Percentiles rank a stretch among this genome's conserved stretches.
phyloP scores from a whole-genome alignment of 2,888 invertebrate species.

The Dicyrtomina minuta region DNA sequence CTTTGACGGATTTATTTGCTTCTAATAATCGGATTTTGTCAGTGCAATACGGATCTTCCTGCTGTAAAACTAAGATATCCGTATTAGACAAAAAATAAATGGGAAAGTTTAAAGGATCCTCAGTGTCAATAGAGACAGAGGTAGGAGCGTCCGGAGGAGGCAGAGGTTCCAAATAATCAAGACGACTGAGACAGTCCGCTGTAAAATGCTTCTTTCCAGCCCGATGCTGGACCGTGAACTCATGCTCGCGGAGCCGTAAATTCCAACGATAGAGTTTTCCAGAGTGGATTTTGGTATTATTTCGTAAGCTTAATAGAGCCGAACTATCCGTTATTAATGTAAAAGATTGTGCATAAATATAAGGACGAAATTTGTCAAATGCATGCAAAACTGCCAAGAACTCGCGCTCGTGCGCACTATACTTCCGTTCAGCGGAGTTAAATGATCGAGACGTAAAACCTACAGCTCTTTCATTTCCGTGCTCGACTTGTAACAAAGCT shows the following conservation, averaged over 20 bases:
- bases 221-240: conserved; percentile 56
- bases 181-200: conserved; percentile 56
- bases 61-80: conserved; percentile 1
- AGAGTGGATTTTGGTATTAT: conserved; percentile 56
- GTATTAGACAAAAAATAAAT: not conserved
- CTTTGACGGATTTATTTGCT: no score
- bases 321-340: conserved; percentile 57
- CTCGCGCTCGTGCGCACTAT: conserved; percentile 58
- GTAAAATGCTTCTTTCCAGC: conserved; percentile 56
- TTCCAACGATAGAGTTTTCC: conserved; percentile 58
- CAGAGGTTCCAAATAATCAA: not conserved
- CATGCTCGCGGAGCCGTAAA: conserved; percentile 55
- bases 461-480: conserved; percentile 35
- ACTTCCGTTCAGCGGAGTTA: conserved; percentile 55
- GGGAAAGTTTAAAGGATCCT: not conserved
- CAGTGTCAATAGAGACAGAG: no score
- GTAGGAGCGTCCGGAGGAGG: no score
- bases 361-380: conserved; percentile 56
- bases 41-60: not conserved
- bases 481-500: conserved; percentile 44
- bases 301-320: conserved; percentile 58
- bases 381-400: conserved; percentile 55
- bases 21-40: no score
- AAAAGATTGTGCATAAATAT: conserved; percentile 55
- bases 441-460: conserved; percentile 45